Base-by-base conservation (phyloP, 2,888 invertebrate species). In the Tipula lateralis region DNA sequence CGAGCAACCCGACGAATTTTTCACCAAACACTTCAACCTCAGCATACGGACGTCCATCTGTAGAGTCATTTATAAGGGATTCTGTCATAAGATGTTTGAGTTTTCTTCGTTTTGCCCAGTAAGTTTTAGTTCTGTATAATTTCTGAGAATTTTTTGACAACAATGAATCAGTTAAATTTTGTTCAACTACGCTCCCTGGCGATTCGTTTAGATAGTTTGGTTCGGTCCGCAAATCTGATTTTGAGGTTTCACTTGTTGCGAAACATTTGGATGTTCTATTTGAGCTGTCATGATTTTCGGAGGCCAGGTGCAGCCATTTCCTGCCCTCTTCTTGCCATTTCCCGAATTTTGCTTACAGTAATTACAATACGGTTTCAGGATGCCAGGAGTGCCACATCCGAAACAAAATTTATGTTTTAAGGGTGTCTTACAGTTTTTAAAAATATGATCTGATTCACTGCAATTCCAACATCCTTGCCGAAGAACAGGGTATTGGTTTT, bases 1-100 rank as follows among this genome's bases (percentile, higher is more conserved):
- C 85, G 2, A 85, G 44, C 1, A 85, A 82, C 1, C 84, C 85
- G 0, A 39, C 3, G n/a, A 13, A 4, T 1, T n/a, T 24, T 83
- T 30, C 82, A 30, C 19, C 84, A 0, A 83, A 50, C 12, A 84
- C 12, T 6, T 2, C 0, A 2, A 85, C 82, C n/a, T 85, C 39
- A 4, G 84, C 84, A 9, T 84, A 84, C 7, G 85, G 85, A 2
- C 86, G 83, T 12, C 85, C 50, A 84, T 86, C 86, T 9, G 29
- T 81, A 81, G 81, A 29, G 29, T 81, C 29, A 24, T 24, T 81
- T 3, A 81, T 24, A 2, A 81, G n/a, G 29, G 81, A 81, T 29
- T 81, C 29, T 16, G 16, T 16, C 16, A 44, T 0, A 7, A 44
- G 9, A 0, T n/a, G n/a, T n/a, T n/a, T 16, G 6, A 2, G 16